Base-by-base conservation (phyloP, 2,888 invertebrate genomes). In the Latrodectus hesperus region DNA sequence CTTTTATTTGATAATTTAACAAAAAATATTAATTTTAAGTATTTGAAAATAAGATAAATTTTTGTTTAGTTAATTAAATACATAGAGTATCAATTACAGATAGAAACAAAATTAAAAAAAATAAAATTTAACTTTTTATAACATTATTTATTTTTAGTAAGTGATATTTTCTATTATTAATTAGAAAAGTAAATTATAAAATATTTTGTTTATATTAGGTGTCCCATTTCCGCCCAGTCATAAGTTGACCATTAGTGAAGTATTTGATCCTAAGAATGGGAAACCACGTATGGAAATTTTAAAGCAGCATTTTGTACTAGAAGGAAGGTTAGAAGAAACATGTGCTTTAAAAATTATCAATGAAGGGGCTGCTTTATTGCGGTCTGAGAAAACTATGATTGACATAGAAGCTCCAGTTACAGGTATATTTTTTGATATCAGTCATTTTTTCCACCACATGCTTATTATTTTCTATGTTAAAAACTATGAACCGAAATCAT, bases 391-490 rank as follows among this genome's bases (percentile, higher is more conserved):
- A 94, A 99, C 99, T 91, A 99, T 99, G 99, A 98, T 99, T 92
- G 99, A 99, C 94, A 99, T 99, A 93, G 99, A 99, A 94, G 99
- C 99, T 91, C 99, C 99, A 91, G 99, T 99, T 92, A 99, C 99
- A 91, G 94, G 94, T 94, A 89, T 89, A 88, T 82, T 51, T 53
- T 49, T 71, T 38, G 10, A 55, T 14, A 14, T 55, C 6, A 10
- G 3, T 11, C 10, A 11, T 60, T 9, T 16, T 60, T 60, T 60
- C 10, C 6, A 38, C 38, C 38, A 38, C n/a, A 12, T 65, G 65
- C 12, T 17, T 65, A 65, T 70, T 16, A 38, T 38, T 14, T 38
- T 70, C 38, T 70, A 14, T 49, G n/a, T 49, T 70, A 11, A 3
- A n/a, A 73, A 52, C 9, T 60, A 3, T 14, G 12, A n/a, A 38